Evolutionary conservation across 1,140 invertebrate species (phyloP), one percentile per base, ranked within the genome.

Genomic region (Heliconius hermathena): DNA sequence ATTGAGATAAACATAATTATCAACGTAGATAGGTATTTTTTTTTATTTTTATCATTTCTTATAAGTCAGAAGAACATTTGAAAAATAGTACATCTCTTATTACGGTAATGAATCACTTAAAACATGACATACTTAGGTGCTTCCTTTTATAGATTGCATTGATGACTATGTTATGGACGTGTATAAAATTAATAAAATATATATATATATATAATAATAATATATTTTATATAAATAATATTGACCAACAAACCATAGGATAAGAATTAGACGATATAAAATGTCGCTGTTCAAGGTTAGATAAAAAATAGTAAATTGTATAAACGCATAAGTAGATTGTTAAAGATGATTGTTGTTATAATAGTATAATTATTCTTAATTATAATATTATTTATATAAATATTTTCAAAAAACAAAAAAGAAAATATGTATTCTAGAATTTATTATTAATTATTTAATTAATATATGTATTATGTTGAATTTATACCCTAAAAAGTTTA

Each of bases 161-260:
- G 33, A 36, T 54, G 4, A 54, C 52, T n/a, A 9, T 54, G 20
- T 22, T 57, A 57, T n/a, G 8, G 20, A 57, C 20, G 54, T 57
- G 0, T 20, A 3, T 57, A n/a, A 36, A 33, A 33, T 33, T 33
- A 33, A 33, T 33, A 33, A 33, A 36, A 36, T 36, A 36, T 36
- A 36, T 26, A 26, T n/a, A n/a, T n/a, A n/a, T n/a, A n/a, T n/a
- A n/a, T n/a, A n/a, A n/a, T 26, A 26, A 26, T n/a, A n/a, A 54
- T 54, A 54, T 54, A n/a, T 57, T 0, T 52, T 8, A 20, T 52
- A 52, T 52, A 20, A 57, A n/a, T 57, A 57, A 66, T 18, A 16
- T 66, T 66, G 60, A 83, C n/a, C 60, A 46, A n/a, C 36, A 74
- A 57, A 20, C 20, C 8, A 38, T 72, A 72, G 20, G 16, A 36